Evolutionary conservation across 2,113 vertebrate genomes (phyloP).

Genomic region (Paradisaea rubra): DNA sequence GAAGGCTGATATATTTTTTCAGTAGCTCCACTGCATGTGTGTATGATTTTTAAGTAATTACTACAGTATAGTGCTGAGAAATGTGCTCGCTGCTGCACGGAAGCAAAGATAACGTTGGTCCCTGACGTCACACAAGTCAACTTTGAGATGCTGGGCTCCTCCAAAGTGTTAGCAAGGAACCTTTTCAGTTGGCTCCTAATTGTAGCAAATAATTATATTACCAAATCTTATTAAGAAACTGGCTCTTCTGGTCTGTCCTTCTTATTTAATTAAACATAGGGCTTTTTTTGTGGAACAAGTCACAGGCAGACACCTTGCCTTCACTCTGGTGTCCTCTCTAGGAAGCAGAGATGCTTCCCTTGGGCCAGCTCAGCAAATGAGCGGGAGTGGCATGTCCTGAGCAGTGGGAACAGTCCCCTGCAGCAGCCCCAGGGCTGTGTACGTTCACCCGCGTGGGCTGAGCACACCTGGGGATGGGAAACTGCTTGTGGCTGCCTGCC

Average conservation of each 20-base stretch:
- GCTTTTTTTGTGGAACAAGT: not conserved
- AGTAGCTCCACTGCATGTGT: not conserved
- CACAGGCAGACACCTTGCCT: not conserved
- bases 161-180: not conserved
- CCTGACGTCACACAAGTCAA: not conserved
- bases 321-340: not conserved
- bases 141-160: not conserved
- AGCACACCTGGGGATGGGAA: not conserved
- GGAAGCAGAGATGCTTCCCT: not conserved
- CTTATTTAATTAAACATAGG: not conserved
- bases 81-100: not conserved
- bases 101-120: not conserved
- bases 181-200: not conserved
- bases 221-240: conserved; percentile 14
- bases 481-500: not conserved
- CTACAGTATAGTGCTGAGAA: not conserved
- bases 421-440: not conserved
- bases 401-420: not conserved
- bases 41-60: not conserved
- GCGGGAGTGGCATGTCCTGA: not conserved
- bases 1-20: not conserved
- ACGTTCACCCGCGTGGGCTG: accelerated
- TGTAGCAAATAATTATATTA: not conserved
- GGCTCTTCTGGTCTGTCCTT: not conserved
- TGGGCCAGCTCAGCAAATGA: not conserved